phyloP scores from a whole-genome alignment of 2,888 invertebrate species.

The Nematopogon swammerdamellus region DNA sequence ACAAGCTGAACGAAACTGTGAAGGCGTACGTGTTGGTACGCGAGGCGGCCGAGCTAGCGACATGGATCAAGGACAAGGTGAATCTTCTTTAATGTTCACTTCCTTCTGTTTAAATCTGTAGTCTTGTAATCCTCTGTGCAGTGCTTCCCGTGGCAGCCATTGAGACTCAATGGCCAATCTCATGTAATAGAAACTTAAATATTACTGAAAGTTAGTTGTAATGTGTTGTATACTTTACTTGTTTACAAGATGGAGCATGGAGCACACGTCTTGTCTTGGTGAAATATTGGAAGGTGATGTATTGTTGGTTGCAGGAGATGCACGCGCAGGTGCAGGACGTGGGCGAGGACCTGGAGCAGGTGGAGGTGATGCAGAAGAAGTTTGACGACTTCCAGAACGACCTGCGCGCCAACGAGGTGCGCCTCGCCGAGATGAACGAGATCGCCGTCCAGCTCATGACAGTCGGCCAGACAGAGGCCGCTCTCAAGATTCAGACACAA shows the following conservation, averaged over 20 bases:
- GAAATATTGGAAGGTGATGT: too few relatives aligned
- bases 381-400: slow-evolving; percentile 99
- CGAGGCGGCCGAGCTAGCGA: slow-evolving; percentile 94
- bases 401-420: slow-evolving; percentile 94
- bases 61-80: slow-evolving; percentile 97
- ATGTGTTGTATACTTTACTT: too few relatives aligned
- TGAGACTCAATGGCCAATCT: too few relatives aligned
- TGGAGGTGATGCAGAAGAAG: slow-evolving; percentile 99
- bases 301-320: slow-evolving; percentile 64
- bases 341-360: slow-evolving; percentile 96
- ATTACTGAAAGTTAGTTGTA: too few relatives aligned
- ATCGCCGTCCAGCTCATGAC: slow-evolving; percentile 97
- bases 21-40: slow-evolving; percentile 97
- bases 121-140: too few relatives aligned
- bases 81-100: too few relatives aligned
- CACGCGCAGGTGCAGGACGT: slow-evolving; percentile 96
- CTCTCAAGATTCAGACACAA: slow-evolving; percentile 96
- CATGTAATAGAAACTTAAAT: too few relatives aligned
- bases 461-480: slow-evolving; percentile 97
- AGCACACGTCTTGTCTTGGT: too few relatives aligned
- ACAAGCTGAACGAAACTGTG: slow-evolving; percentile 95
- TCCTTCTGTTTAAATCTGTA: too few relatives aligned
- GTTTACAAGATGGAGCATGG: too few relatives aligned
- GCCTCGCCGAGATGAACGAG: slow-evolving; percentile 98
- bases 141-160: too few relatives aligned